A percentile compares a stretch with the other conserved stretches of the same genome.
Evolutionary conservation across 2,113 vertebrate genomes (phyloP).

Genomic region (Phoenicopterus ruber): DNA sequence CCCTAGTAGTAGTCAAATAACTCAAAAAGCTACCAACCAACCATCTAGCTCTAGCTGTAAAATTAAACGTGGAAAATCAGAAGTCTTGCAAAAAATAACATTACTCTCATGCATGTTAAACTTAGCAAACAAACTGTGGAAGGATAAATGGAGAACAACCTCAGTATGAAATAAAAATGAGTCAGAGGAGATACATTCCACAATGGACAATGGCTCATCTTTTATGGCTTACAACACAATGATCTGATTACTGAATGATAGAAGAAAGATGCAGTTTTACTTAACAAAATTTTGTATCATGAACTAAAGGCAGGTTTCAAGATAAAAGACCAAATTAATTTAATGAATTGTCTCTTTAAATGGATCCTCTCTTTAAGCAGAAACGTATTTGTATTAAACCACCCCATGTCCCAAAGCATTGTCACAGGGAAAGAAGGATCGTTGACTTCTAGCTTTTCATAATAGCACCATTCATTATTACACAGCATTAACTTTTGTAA

Average conservation of each 20-base stretch:
- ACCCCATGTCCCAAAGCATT: constrained; percentile 23
- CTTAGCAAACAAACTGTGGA: constrained; percentile 55
- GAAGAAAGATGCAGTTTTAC: constrained; percentile 76
- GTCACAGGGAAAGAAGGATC: constrained; percentile 33
- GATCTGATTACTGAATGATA: constrained; percentile 51
- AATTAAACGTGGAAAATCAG: constrained; percentile 43
- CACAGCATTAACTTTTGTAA: constrained; percentile 14
- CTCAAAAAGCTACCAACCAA: constrained; percentile 19
- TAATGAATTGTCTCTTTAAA: constrained; percentile 14
- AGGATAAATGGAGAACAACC: constrained; percentile 55
- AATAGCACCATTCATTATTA: constrained; percentile 18
- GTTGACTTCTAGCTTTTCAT: neutral
- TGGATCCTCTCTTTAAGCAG: constrained; percentile 16
- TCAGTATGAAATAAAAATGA: constrained; percentile 40
- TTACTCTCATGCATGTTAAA: constrained; percentile 63
- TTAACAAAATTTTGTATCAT: constrained; percentile 13
- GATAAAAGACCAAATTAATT: constrained; percentile 30
- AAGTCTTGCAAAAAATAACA: constrained; percentile 38
- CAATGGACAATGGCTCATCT: constrained; percentile 53
- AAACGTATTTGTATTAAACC: constrained; percentile 8
- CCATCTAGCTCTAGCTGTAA: neutral
- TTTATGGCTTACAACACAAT: constrained; percentile 60
- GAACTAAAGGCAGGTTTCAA: constrained; percentile 23
- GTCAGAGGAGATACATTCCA: constrained; percentile 35
- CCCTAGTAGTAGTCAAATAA: neutral